Percentiles rank a stretch among this genome's conserved stretches.
Evolutionary conservation across 2,113 vertebrate species (phyloP).

Genomic region (Mormyrus iriodes): DNA sequence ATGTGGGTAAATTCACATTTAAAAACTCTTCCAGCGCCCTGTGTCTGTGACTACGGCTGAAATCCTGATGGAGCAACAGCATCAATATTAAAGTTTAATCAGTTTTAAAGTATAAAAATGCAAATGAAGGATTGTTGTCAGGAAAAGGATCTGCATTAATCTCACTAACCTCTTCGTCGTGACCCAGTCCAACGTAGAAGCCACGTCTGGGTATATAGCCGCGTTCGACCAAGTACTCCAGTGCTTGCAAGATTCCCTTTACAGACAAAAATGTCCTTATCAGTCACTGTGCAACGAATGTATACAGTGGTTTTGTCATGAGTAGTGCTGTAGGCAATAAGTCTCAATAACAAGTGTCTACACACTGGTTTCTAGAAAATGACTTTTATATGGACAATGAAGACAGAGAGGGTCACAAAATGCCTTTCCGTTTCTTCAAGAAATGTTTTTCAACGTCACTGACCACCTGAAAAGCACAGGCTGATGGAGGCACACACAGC

Average conservation of each 20-base stretch:
- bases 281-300: neutral
- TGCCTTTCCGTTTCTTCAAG: neutral
- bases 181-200: slow-evolving; percentile 83
- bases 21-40: neutral
- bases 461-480: neutral
- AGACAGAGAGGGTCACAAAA: neutral
- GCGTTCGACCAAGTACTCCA: slow-evolving; percentile 78
- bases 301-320: neutral
- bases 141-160: neutral
- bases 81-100: neutral
- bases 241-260: slow-evolving; percentile 81
- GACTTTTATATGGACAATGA: neutral
- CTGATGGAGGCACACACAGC: neutral
- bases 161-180: slow-evolving; percentile 81
- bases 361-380: neutral
- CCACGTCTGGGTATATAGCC: slow-evolving; percentile 72
- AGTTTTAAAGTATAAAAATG: neutral
- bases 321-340: neutral
- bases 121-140: neutral
- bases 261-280: neutral
- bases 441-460: neutral
- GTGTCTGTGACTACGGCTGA: neutral
- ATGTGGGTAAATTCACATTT: neutral
- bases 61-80: neutral
- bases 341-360: neutral